phyloP scores from a whole-genome alignment of 2,888 invertebrate genomes.

The Melieria picta region DNA sequence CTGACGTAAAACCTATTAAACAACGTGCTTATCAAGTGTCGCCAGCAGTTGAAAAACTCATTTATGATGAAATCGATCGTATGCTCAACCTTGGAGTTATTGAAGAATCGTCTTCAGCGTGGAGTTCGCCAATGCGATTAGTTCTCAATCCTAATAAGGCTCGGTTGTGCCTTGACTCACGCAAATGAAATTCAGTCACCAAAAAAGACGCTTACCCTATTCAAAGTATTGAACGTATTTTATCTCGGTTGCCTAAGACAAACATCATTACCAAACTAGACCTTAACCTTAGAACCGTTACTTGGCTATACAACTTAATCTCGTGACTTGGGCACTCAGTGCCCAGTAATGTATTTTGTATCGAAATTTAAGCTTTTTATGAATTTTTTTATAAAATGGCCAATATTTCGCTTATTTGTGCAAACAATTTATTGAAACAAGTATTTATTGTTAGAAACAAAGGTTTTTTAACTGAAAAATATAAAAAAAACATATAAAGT shows the following conservation, averaged over 20 bases:
- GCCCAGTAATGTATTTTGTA: too few relatives aligned
- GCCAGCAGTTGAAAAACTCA: constrained; percentile 33
- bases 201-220: constrained; percentile 41
- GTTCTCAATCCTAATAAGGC: constrained; percentile 35
- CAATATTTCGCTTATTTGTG: too few relatives aligned
- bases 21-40: constrained; percentile 39
- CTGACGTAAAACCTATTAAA: constrained; percentile 34
- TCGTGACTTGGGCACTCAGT: too few relatives aligned
- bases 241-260: constrained; percentile 30
- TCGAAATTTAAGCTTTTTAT: too few relatives aligned
- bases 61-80: constrained; percentile 47
- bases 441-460: too few relatives aligned
- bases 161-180: constrained; percentile 13
- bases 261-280: constrained; percentile 32
- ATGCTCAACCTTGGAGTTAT: constrained; percentile 51
- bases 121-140: constrained; percentile 25
- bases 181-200: constrained; percentile 49
- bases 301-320: too few relatives aligned
- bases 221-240: constrained; percentile 39
- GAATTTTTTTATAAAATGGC: too few relatives aligned
- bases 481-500: too few relatives aligned
- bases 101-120: constrained; percentile 43
- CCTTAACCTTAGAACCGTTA: constrained; percentile 28
- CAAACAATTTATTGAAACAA: too few relatives aligned
- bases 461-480: too few relatives aligned